Percentiles rank a stretch among this genome's conserved stretches.
Conservation (phyloP, 2,113 vertebrate species). For the Litocranius walleri region DNA sequence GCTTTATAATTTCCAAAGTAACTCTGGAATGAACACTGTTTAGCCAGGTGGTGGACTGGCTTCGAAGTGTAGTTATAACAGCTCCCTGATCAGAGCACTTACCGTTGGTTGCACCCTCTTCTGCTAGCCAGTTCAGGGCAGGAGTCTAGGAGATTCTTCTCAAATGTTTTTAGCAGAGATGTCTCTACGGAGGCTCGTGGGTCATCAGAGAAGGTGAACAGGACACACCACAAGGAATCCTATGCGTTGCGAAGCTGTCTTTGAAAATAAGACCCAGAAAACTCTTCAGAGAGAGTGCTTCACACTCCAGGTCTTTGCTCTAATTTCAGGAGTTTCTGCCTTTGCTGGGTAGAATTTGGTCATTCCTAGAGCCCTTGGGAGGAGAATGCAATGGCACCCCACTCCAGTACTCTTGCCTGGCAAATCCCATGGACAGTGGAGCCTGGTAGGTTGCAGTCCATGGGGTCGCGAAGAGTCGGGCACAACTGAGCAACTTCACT, state of each 20-base stretch:
- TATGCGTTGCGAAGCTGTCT: neutral
- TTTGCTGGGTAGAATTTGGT: neutral
- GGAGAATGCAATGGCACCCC: too few relatives aligned
- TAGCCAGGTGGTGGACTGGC: neutral
- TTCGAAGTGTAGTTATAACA: neutral
- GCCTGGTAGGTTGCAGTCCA: too few relatives aligned
- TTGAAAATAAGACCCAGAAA: neutral
- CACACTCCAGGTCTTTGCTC: neutral
- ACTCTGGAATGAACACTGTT: neutral
- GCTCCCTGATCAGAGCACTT: neutral
- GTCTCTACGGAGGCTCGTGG: neutral
- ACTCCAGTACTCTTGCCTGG: too few relatives aligned
- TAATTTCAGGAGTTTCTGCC: neutral
- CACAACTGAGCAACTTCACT: too few relatives aligned
- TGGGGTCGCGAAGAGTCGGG: fast-evolving
- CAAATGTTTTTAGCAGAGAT: neutral
- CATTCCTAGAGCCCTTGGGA: neutral
- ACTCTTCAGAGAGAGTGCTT: neutral
- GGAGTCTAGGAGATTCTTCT: neutral
- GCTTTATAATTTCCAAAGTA: neutral
- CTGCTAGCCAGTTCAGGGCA: neutral
- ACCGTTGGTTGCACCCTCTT: neutral
- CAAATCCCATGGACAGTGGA: too few relatives aligned
- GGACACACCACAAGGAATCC: too few relatives aligned
- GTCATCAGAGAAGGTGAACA: neutral